These are phyloP conservation scores for Zele albiditarsus DNA, from an alignment of 2,888 invertebrate species.

Conservation along the genomic window DNA sequence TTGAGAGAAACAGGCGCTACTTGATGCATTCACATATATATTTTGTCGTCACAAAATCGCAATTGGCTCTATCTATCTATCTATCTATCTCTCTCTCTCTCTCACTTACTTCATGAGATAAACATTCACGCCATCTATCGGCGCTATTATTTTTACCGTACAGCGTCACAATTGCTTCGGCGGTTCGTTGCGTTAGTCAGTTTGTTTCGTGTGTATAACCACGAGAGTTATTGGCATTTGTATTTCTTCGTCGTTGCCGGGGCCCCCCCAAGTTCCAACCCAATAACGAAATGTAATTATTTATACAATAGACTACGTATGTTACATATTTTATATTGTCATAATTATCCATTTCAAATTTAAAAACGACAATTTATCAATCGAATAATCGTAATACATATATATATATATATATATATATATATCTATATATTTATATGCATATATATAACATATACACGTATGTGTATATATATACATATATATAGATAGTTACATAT, in stretches of 20 bases:
- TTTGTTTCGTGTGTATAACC: conserved; percentile 66
- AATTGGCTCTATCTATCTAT: conserved; percentile 13
- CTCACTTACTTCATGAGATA: conserved; percentile 50
- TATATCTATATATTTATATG: no score
- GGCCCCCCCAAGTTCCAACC: conserved; percentile 22
- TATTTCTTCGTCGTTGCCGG: conserved; percentile 47
- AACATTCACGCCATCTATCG: conserved; percentile 63
- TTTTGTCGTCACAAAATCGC: not conserved
- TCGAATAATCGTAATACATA: no score
- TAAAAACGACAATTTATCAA: not conserved
- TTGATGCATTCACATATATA: not conserved
- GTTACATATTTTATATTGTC: conserved; percentile 3
- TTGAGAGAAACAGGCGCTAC: not conserved
- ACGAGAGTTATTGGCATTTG: conserved; percentile 62
- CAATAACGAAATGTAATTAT: conserved; percentile 22
- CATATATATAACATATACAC: no score
- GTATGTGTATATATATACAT: no score
- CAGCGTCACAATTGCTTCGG: conserved; percentile 51
- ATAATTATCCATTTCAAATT: not conserved
- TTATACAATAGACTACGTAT: not conserved
- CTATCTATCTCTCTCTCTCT: conserved; percentile 15
- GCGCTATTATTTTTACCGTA: conserved; percentile 50
- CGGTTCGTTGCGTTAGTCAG: conserved; percentile 65
- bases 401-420: no score
- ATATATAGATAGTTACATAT: no score